These are phyloP conservation scores for Heliconius aoede DNA, from an alignment of 2,888 invertebrate species.

Conservation along the genomic window DNA sequence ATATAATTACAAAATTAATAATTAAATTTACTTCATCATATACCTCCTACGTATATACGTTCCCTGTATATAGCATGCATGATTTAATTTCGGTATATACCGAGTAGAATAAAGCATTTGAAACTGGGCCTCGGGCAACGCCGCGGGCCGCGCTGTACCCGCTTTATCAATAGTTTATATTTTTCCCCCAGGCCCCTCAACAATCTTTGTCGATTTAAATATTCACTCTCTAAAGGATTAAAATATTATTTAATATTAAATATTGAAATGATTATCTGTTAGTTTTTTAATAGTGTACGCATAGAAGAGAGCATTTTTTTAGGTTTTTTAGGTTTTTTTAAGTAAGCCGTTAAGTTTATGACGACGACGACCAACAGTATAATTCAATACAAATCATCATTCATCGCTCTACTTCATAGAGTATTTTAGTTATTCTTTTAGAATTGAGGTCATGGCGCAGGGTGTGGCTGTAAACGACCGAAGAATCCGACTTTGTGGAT, in stretches of 20 bases:
- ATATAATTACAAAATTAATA: too few species aligned
- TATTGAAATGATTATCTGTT: not conserved
- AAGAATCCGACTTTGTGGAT: too few species aligned
- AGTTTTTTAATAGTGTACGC: not conserved
- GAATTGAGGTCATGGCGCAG: too few species aligned
- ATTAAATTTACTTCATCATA: too few species aligned
- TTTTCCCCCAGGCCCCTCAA: constrained; percentile 53
- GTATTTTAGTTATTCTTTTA: too few species aligned
- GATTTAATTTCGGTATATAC: constrained; percentile 27
- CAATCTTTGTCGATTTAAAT: constrained; percentile 27
- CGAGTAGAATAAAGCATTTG: constrained; percentile 25
- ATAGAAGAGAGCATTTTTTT: too few species aligned
- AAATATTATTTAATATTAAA: not conserved
- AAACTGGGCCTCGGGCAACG: constrained; percentile 27
- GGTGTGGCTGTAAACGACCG: too few species aligned
- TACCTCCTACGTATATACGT: not conserved
- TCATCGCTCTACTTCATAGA: too few species aligned
- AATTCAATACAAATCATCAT: not conserved
- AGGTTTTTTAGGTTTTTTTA: too few species aligned
- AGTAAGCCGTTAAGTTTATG: too few species aligned
- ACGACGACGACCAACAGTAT: too few species aligned
- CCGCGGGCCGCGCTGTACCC: constrained; percentile 35
- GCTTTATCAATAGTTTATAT: constrained; percentile 71
- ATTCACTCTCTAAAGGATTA: constrained; percentile 11
- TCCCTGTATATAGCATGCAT: constrained; percentile 6